Percentiles rank a stretch among this genome's conserved stretches.
Conservation (phyloP, 2,113 vertebrate genomes). For the Columba janthina region DNA sequence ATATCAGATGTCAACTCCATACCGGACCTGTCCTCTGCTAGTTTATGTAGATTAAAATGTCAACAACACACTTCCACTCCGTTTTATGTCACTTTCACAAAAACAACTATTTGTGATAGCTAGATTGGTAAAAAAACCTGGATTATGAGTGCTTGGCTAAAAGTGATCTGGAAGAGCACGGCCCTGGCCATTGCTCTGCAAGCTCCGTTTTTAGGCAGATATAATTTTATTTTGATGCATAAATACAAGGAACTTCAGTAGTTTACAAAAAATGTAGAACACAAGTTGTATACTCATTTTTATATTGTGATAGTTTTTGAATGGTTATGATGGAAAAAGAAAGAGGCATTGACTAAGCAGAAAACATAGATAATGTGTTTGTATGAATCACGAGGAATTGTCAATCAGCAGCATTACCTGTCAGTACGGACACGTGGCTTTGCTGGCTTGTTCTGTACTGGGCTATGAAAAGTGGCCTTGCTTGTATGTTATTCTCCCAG, state of each 20-base stretch:
- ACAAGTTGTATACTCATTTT: neutral
- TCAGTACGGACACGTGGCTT: neutral
- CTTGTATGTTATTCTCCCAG: neutral
- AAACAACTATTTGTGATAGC: neutral
- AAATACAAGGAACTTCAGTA: neutral
- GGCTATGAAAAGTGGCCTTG: neutral
- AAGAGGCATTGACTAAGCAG: neutral
- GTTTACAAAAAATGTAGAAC: neutral
- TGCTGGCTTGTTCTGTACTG: neutral
- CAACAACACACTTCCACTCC: conserved; percentile 28
- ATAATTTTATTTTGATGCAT: neutral
- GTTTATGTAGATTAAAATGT: conserved; percentile 59
- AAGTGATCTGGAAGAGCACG: neutral
- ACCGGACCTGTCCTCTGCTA: conserved; percentile 4
- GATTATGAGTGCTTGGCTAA: neutral
- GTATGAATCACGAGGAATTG: neutral
- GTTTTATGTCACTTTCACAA: conserved; percentile 20
- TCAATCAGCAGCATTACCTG: neutral
- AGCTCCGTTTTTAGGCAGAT: neutral
- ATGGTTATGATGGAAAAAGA: neutral
- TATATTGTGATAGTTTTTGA: neutral
- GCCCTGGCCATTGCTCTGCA: neutral
- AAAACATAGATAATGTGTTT: neutral
- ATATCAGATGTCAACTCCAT: conserved; percentile 62
- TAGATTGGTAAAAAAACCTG: neutral